Base-by-base conservation (phyloP, 2,888 invertebrate genomes). In the Galerucella calmariensis region DNA sequence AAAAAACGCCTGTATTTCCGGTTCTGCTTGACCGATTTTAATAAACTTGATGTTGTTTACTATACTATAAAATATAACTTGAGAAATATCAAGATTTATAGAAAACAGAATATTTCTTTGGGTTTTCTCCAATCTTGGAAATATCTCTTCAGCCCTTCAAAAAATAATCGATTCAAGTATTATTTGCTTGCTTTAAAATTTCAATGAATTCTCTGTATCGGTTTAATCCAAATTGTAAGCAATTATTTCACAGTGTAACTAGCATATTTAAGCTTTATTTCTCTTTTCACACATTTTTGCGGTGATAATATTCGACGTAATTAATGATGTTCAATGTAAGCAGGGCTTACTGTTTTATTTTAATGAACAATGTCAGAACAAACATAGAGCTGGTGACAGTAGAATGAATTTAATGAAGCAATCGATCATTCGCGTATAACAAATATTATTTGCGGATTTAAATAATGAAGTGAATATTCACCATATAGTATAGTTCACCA, bases 371-470 rank as follows among this genome's bases (percentile, higher is more conserved):
- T 24, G 20, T 59, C 10, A 59, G 9, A 27, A 59, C 35, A 41
- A 62, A 10, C 44, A 27, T 12, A 48, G 35, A 10, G 16, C 10
- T 44, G 16, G n/a, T 11, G 41, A 44, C 35, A 16, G 16, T 44
- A 44, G 16, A 16, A 41, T 14, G 11, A 63, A 41, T 61, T 63
- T 44, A 63, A 63, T 63, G 63, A 44, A 63, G 63, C 41, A 44
- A 44, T 63, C 63, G 16, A 14, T 63, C 44, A 63, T 63, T 41
- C 63, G n/a, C 10, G 16, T 63, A 41, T 44, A 41, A 63, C 63
- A 63, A 63, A 63, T 41, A 63, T n/a, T 41, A 63, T 63, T 63
- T 20, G 63, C 44, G n/a, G 10, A 41, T 63, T 44, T n/a, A 41
- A 63, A 63, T 63, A n/a, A 62, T 62, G n/a, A 12, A 63, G n/a